Evolutionary conservation across 2,113 vertebrate species (phyloP), one percentile per base, ranked within the genome.

Genomic region (Halichoerus grypus): DNA sequence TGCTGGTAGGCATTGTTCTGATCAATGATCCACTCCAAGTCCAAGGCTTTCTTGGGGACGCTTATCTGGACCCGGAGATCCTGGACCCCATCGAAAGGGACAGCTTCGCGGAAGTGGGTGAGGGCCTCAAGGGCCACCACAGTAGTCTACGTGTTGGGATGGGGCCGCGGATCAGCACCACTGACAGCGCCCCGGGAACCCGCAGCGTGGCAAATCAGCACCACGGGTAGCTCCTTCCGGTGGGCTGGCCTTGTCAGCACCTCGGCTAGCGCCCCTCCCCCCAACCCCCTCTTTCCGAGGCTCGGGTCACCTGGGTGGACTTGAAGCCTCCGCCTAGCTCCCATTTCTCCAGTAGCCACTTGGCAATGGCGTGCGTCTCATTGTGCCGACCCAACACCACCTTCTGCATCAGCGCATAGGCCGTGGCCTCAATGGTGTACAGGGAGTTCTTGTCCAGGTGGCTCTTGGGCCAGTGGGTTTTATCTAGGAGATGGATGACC

Each of bases 61-160:
- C 65, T 98, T 81, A 99, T 59, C 42, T 99, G 97, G 46, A 99
- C 98, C 1, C 72, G 63, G 94, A 99, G 98, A 39, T n/a, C 96
- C 87, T 98, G 92, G 65, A 96, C 94, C 0, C 42, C 16, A 0
- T 97, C 10, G 11, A 98, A 94, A 5, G 98, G 98, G 22, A 77
- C 96, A 31, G 83, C 93, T 33, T 98, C 39, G 39, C 98, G 91
- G 96, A 98, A 99, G 95, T 98, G 98, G 2, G 98, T 98, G 93
- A 99, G 97, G 4, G 98, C 99, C 92, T 99, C 99, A 4, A 99
- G 98, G 12, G 99, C 99, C 81, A 99, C 98, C 97, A 99, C 98
- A 2, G 99, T 99, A 97, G 99, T 98, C 99, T 99, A 95, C 36
- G 18, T 16, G 55, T 79, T 39, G 80, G 31, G n/a, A 19, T 5